Conservation (phyloP, 2,113 vertebrate genomes). For the Equus quagga region DNA sequence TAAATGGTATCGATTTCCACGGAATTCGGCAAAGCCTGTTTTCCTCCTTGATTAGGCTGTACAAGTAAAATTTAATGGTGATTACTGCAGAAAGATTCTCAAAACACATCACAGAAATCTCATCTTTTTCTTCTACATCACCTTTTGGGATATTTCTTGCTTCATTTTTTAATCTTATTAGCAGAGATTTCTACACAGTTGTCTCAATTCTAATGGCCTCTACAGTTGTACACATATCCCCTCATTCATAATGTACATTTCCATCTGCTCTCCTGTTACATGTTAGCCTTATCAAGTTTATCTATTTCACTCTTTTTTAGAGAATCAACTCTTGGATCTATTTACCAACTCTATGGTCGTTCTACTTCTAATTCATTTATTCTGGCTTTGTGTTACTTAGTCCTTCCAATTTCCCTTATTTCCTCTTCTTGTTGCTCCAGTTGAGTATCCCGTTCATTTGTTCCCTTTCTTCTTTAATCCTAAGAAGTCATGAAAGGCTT, state of each 20-base stretch:
- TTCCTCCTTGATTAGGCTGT: not conserved
- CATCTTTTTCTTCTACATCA: not conserved
- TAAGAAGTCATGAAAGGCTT: not conserved
- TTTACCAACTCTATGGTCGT: not conserved
- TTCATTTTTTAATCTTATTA: not conserved
- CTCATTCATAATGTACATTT: fast-evolving
- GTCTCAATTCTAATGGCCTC: not conserved
- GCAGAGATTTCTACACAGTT: not conserved
- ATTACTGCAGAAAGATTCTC: not conserved
- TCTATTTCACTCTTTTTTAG: not conserved
- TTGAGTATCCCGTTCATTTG: not conserved
- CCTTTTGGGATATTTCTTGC: not conserved
- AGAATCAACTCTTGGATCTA: not conserved
- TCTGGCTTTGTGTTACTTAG: not conserved
- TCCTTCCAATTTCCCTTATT: not conserved
- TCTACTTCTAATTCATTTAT: not conserved
- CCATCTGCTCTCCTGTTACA: not conserved
- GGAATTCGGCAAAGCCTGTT: not conserved
- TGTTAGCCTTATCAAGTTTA: not conserved
- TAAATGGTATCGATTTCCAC: not conserved
- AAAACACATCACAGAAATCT: not conserved
- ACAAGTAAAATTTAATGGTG: not conserved
- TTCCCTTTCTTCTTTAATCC: not conserved
- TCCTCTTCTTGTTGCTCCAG: not conserved
- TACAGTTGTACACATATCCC: fast-evolving